phyloP scores from a whole-genome alignment of 64 coral and sea anemone species.

The Dendrophyllia cribrosa region DNA sequence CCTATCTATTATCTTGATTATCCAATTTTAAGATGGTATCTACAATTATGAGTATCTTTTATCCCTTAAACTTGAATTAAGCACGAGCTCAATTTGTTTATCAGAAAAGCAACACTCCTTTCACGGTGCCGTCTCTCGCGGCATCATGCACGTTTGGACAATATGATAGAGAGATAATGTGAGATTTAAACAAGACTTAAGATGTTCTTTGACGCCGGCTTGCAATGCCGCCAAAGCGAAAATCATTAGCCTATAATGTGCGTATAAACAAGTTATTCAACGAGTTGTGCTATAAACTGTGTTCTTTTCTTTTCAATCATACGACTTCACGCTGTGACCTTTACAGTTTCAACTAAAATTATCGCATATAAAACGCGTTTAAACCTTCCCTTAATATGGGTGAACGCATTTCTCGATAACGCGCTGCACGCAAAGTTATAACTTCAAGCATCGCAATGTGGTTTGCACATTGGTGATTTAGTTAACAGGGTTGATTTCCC shows the following conservation, averaged over 20 bases:
- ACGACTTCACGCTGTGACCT: background rate
- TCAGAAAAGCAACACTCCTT: background rate
- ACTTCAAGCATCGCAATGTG: background rate
- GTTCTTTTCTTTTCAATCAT: background rate
- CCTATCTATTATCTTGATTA: constrained; percentile 52
- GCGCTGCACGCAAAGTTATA: too few relatives aligned
- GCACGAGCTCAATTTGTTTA: constrained; percentile 6
- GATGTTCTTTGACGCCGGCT: background rate
- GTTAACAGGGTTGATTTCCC: too few relatives aligned
- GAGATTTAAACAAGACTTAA: background rate
- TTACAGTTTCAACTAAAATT: background rate
- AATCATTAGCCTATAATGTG: background rate
- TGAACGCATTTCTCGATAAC: too few relatives aligned
- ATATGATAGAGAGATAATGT: background rate
- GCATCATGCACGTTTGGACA: background rate
- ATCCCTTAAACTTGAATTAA: constrained; percentile 26
- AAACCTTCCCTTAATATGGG: too few relatives aligned
- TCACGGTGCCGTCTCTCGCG: background rate
- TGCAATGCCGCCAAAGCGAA: background rate
- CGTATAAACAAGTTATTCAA: background rate
- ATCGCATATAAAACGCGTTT: background rate
- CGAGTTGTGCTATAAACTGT: too few relatives aligned
- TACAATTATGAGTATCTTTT: constrained; percentile 5
- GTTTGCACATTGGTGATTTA: background rate
- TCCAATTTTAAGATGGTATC: constrained; percentile 52